Percentiles rank a stretch among this genome's conserved stretches.
Evolutionary conservation across 2,888 invertebrate genomes (phyloP).

Genomic region (Erebia ligea): DNA sequence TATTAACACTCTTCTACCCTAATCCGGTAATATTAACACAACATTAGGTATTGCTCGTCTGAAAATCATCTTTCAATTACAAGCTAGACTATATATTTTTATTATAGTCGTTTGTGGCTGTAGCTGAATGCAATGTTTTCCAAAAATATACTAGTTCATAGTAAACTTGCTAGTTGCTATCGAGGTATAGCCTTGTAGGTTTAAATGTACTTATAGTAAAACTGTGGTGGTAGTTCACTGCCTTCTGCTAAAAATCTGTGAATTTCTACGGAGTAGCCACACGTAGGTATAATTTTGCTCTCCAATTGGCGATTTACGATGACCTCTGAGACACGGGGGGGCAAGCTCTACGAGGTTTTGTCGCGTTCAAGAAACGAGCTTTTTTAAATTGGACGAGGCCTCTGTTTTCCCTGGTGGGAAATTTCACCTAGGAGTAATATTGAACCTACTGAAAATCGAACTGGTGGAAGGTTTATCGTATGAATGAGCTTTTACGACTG

Average conservation of each 20-base stretch:
- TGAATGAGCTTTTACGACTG: not conserved
- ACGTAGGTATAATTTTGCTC: not conserved
- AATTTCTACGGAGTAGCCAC: not conserved
- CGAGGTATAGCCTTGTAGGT: not conserved
- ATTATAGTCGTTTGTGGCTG: too few relatives aligned
- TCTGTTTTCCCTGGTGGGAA: constrained; percentile 5
- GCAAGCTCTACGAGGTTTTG: not conserved
- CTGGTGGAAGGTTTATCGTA: not conserved
- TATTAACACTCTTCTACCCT: not conserved
- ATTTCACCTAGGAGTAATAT: not conserved
- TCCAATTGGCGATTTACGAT: constrained; percentile 8
- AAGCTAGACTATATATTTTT: not conserved
- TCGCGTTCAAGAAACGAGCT: constrained; percentile 1
- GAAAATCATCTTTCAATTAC: not conserved
- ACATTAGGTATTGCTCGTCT: not conserved
- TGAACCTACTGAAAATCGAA: not conserved
- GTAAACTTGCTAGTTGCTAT: not conserved
- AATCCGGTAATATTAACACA: not conserved
- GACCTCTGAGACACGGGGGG: not conserved
- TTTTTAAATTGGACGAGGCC: constrained; percentile 2
- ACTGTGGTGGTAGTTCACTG: too few relatives aligned
- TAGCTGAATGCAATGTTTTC: too few relatives aligned
- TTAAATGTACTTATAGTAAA: too few relatives aligned
- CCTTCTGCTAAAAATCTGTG: not conserved
- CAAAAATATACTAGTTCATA: too few relatives aligned